Base-by-base conservation (phyloP, 2,113 vertebrate species). In the Seriola aureovittata region DNA sequence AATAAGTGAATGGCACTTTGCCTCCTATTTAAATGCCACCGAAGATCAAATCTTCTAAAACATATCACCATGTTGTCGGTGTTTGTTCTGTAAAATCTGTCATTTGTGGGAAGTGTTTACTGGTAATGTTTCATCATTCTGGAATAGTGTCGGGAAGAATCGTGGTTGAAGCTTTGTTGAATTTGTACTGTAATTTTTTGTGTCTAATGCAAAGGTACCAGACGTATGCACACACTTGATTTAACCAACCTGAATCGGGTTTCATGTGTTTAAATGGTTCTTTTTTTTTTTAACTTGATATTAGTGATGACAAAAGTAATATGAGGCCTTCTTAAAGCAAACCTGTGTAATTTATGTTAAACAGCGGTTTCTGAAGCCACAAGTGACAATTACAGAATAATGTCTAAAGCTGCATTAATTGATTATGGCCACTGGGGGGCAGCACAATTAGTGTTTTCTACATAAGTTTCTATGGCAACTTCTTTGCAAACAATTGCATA, bases 71-170 rank as follows among this genome's bases (percentile, higher is more conserved):
- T 63, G 59, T 73, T 48, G 40, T 77, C 13, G 44, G 13, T 81
- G 42, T 85, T 32, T 6, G 29, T 76, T 57, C 8, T 63, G 0
- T 68, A 8, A 48, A 44, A 23, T 72, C 9, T 59, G 12, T 72
- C 44, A 32, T 65, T n/a, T 79, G 70, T 89, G 71, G 4, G 17
- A 40, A 69, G 13, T 82, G 57, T 80, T 82, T 74, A 60, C 60
- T 70, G 14, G 42, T 4, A 17, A 10, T 52, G 14, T 63, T 75
- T 57, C 1, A 54, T 80, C 34, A 59, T 65, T 29, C 11, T 58
- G 11, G 13, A 8, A 17, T 44, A 32, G 34, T 34, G 8, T 1
- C 40, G 8, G 38, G 1, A 34, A 46, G 16, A 68, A 64, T 58
- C 44, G 1, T 60, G 23, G 40, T 12, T 69, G 17, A 42, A 44